These are phyloP conservation scores for Caranx melampygus DNA, from an alignment of 2,113 vertebrate genomes.

Conservation along the genomic window DNA sequence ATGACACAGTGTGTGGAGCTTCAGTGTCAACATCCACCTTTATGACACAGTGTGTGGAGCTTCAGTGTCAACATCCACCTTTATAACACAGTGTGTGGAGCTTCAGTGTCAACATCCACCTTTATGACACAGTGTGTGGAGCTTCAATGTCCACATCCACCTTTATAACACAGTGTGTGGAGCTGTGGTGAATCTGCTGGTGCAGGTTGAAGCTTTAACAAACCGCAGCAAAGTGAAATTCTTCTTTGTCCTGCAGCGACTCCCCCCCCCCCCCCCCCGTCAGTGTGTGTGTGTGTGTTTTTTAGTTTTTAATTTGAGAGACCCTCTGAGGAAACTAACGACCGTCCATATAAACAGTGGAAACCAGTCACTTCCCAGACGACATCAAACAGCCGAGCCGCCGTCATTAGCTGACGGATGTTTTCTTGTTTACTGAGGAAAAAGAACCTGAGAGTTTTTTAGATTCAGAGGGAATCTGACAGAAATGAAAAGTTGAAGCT, in stretches of 20 bases:
- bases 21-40: no score
- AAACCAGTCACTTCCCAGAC: conserved; percentile 25
- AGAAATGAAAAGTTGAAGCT: conserved; percentile 36
- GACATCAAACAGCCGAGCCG: background rate
- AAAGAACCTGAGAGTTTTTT: background rate
- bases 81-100: no score
- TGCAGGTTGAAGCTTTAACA: background rate
- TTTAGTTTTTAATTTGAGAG: background rate
- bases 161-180: no score
- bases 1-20: no score
- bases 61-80: no score
- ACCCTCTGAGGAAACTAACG: conserved; percentile 27
- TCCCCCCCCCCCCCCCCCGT: background rate
- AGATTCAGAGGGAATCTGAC: background rate
- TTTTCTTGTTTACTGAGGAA: conserved; percentile 23
- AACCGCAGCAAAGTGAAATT: background rate
- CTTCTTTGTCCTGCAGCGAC: background rate
- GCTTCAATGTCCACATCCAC: no score
- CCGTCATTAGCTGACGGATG: conserved; percentile 31
- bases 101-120: no score
- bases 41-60: no score
- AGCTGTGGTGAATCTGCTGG: no score
- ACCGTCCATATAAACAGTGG: conserved; percentile 1
- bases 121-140: no score
- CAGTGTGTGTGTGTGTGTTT: background rate